phyloP scores from a whole-genome alignment of 2,888 invertebrate genomes.

The Neocrepidodera transversa region DNA sequence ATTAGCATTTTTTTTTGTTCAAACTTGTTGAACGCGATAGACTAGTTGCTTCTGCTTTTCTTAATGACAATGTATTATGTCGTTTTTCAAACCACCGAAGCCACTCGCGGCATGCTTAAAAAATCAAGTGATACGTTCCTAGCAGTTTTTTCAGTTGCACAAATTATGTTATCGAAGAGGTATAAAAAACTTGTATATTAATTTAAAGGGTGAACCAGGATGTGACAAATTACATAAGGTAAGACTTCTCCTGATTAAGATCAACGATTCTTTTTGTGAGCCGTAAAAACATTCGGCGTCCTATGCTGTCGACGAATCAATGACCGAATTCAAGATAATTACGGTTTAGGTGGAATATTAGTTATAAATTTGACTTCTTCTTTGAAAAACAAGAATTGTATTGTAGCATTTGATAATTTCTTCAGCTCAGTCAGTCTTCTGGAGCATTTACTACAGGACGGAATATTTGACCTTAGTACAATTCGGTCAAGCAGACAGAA shows the following conservation, averaged over 20 bases:
- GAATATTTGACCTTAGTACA: conserved; percentile 40
- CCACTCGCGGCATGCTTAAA: not conserved
- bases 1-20: conserved; percentile 13
- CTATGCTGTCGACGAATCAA: conserved; percentile 37
- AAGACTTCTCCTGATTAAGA: not conserved
- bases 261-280: too few relatives aligned
- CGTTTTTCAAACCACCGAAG: not conserved
- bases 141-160: not conserved
- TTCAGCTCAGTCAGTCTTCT: conserved; percentile 37
- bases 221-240: not conserved
- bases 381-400: conserved; percentile 3
- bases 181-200: not conserved
- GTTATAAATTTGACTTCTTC: conserved; percentile 2
- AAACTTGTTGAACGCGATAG: conserved; percentile 14
- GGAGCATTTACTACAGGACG: conserved; percentile 26
- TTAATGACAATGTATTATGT: conserved; percentile 1
- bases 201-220: too few relatives aligned
- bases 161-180: not conserved
- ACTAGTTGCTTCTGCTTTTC: conserved; percentile 21
- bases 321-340: conserved; percentile 37
- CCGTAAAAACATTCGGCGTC: too few relatives aligned
- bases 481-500: conserved; percentile 34
- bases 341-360: conserved; percentile 19
- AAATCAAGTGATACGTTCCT: not conserved
- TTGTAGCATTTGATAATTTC: conserved; percentile 20